phyloP scores from a whole-genome alignment of 2,888 invertebrate genomes.

The Arenicola marina region DNA sequence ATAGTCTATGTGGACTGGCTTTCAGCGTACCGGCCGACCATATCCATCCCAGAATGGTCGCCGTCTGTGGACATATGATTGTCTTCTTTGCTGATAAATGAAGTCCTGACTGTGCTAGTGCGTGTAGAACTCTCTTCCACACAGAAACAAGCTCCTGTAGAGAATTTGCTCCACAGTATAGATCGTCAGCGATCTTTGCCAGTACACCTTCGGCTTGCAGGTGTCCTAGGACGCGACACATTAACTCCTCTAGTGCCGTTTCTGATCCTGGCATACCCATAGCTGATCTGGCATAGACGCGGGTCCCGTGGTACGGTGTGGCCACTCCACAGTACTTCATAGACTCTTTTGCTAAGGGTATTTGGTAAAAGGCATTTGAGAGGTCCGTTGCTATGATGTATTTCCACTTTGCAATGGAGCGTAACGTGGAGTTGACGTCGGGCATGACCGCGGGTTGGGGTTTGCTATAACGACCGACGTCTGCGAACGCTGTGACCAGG shows the following conservation, averaged over 20 bases:
- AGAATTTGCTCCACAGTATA: conserved; percentile 6
- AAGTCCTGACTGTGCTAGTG: conserved; percentile 9
- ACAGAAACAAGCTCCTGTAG: conserved; percentile 13
- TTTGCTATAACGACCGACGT: conserved; percentile 36
- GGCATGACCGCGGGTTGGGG: too few species aligned
- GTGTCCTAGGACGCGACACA: conserved; percentile 26
- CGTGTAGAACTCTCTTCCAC: conserved; percentile 25
- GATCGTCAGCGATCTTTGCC: conserved; percentile 23
- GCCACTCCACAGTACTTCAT: conserved; percentile 32
- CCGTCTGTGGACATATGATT: not conserved
- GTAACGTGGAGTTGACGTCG: conserved; percentile 20
- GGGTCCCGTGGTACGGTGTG: conserved; percentile 16
- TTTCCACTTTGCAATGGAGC: conserved; percentile 22
- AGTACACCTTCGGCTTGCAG: conserved; percentile 21
- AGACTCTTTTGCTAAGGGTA: conserved; percentile 29
- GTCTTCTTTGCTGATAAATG: not conserved
- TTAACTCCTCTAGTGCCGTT: conserved; percentile 28
- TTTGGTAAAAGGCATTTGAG: conserved; percentile 33
- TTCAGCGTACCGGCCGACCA: conserved; percentile 1
- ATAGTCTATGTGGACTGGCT: conserved; percentile 5
- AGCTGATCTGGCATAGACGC: conserved; percentile 21
- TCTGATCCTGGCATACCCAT: conserved; percentile 33
- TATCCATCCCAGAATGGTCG: conserved; percentile 7
- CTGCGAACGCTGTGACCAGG: conserved; percentile 34
- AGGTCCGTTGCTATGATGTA: conserved; percentile 30